Conservation (phyloP, 2,113 vertebrate species). For the Dipodomys spectabilis region DNA sequence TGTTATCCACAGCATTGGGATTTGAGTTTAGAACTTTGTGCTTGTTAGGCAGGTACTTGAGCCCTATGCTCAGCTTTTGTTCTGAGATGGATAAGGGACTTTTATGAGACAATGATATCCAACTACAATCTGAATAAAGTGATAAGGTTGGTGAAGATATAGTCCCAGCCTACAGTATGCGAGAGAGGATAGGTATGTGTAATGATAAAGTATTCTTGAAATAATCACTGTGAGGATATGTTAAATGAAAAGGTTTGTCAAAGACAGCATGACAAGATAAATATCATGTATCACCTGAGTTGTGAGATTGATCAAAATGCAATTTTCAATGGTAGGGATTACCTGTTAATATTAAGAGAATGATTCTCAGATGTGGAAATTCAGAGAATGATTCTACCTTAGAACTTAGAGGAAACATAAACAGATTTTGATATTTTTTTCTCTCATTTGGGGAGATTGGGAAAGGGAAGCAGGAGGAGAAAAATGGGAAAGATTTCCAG, state of each 20-base stretch:
- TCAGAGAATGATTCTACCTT: background rate
- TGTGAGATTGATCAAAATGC: background rate
- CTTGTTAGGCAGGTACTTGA: no score
- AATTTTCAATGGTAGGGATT: background rate
- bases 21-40: no score
- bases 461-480: background rate
- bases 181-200: background rate
- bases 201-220: background rate
- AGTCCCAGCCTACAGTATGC: background rate
- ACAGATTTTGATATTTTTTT: background rate
- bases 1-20: no score
- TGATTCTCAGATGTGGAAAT: background rate
- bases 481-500: background rate
- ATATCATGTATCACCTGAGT: conserved; percentile 3
- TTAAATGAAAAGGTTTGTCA: background rate
- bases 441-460: background rate
- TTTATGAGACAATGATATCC: background rate
- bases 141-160: background rate
- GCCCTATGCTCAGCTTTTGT: no score
- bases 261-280: background rate
- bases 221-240: background rate
- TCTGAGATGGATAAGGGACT: background rate
- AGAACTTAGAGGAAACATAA: background rate
- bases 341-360: background rate
- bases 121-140: background rate